phyloP scores from a whole-genome alignment of 1,140 invertebrate genomes.

The Lucilia cuprina region DNA sequence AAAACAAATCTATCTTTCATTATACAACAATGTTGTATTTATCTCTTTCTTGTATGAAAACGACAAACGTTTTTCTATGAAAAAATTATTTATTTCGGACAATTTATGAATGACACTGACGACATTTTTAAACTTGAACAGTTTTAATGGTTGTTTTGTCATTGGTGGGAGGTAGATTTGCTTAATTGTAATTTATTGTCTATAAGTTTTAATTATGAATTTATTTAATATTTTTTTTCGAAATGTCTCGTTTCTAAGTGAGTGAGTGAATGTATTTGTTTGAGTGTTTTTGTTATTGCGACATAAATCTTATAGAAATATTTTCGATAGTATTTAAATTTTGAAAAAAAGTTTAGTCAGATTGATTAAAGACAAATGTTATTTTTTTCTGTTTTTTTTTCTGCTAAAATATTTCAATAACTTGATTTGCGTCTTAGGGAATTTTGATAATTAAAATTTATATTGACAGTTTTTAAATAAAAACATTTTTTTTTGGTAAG shows the following conservation, averaged over 20 bases:
- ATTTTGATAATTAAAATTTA: not conserved
- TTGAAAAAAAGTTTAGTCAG: not conserved
- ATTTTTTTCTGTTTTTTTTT: not conserved
- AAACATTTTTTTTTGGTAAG: too few species aligned
- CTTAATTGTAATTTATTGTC: constrained; percentile 34
- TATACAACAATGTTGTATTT: constrained; percentile 12
- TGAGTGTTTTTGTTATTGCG: not conserved
- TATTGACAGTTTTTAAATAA: not conserved
- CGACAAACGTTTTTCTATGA: not conserved
- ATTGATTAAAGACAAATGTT: not conserved
- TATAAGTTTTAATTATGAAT: constrained; percentile 31
- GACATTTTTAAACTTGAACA: constrained; percentile 34
- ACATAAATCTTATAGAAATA: not conserved
- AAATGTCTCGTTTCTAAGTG: not conserved
- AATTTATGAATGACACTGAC: constrained; percentile 33
- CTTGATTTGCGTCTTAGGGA: not conserved
- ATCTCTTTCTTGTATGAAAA: not conserved
- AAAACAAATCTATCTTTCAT: constrained; percentile 18
- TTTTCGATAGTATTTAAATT: not conserved
- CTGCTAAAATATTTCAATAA: not conserved
- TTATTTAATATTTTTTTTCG: not conserved
- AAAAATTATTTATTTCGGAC: constrained; percentile 1
- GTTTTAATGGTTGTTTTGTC: constrained; percentile 22
- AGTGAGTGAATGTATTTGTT: not conserved
- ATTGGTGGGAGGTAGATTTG: constrained; percentile 29